Evolutionary conservation across 1,140 invertebrate species (phyloP), one percentile per base, ranked within the genome.

Genomic region (Odontomachus brunneus): DNA sequence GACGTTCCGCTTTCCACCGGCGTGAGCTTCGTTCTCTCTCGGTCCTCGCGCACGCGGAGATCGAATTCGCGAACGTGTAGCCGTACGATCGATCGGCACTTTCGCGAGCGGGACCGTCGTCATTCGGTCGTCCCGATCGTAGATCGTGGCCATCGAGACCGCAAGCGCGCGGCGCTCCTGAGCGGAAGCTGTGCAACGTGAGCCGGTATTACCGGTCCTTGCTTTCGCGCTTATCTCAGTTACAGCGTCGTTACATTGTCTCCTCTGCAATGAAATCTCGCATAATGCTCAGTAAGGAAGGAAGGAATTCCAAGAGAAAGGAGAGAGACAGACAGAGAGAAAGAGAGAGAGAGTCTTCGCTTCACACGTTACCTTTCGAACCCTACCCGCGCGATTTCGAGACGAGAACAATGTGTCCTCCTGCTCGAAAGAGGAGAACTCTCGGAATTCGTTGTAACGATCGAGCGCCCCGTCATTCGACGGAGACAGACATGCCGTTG

Each of bases 221-320:
- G 19, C 62, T 11, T 78, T 12, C 19, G 38, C n/a, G 33, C 65
- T 80, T 57, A 80, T 71, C 65, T 80, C 65, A 33, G 44, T 75
- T 75, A 75, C 72, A 78, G 17, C 22, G 22, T 12, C 49, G 51
- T 83, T 55, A 82, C 62, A 84, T 65, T 73, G 83, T 84, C 71
- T 12, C 65, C 53, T 5, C 53, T 55, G 60, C 26, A 72, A 49
- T 53, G n/a, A 11, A 11, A 60, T 60, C 26, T 17, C 66, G 55
- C 65, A 9, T 14, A 33, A 44, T 57, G 33, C 9, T 71, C 44
- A 26, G 55, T 7, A 11, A 44, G 38, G 38, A 44, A 44, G 38
- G 44, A 65, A 78, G 29, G 26, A 57, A 78, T 78, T 78, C 14
- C 11, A 55, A 72, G 53, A 12, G 38, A 17, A 17, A 2, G 55